Evolutionary conservation across 2,113 vertebrate genomes (phyloP), one percentile per base, ranked within the genome.

Genomic region (Trochalopteron elliotii): DNA sequence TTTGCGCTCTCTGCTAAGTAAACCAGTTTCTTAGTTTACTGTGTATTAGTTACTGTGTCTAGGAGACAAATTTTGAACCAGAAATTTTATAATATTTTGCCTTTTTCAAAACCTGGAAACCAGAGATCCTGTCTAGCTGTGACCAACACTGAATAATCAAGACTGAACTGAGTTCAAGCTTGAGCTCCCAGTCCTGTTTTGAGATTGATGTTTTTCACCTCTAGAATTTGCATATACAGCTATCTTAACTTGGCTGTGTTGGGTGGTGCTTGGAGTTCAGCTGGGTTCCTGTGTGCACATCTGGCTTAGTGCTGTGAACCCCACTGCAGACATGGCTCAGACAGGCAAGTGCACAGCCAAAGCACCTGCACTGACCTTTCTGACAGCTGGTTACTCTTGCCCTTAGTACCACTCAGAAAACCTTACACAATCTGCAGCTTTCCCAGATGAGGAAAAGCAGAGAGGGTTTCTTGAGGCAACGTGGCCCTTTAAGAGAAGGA

Each of bases 11-110:
- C 63, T 88, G 33, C 50, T 67, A 76, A 79, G 28, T 44, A 87
- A 89, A 60, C 18, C 7, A 82, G 19, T 69, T 76, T 61, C 55
- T 61, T 74, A 55, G 45, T 85, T 83, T 80, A 67, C 23, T 37
- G 14, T 85, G 8, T 80, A 61, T 81, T 93, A 74, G 71, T 85
- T 83, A 86, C 75, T 47, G 67, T 90, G 27, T 70, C 89, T 80
- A 91, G 67, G 40, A 69, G 91, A 74, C 15, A 21, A 13, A 45
- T 9, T 53, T n/a, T 40, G 42, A 77, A 68, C 63, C 2, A 67
- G n/a, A 87, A 63, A 44, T 80, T 42, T 52, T 64, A 42, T 50
- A 53, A 8, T n/a, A n/a, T 35, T 64, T 44, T 91, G 23, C 31
- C 49, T 69, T 67, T 87, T 79, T 83, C 20, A 69, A 53, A 69